Evolutionary conservation across 2,888 invertebrate genomes (phyloP).

Genomic region (Microctonus brassicae): DNA sequence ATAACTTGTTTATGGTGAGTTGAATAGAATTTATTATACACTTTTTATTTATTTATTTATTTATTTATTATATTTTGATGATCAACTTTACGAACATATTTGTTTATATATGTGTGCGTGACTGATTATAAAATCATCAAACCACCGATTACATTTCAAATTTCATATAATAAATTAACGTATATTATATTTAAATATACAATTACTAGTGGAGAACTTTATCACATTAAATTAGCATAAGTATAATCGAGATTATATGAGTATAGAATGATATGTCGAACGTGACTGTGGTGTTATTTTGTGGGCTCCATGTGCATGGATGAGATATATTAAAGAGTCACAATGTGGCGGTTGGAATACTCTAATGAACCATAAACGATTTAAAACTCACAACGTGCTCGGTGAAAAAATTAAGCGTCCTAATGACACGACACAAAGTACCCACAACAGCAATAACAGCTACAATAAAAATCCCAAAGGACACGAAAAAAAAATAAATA

Average conservation of each 20-base stretch:
- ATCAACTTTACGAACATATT: too few relatives aligned
- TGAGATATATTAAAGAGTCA: not conserved
- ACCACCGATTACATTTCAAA: conserved; percentile 42
- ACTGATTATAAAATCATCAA: not conserved
- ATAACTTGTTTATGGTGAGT: too few relatives aligned
- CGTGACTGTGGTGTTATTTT: not conserved
- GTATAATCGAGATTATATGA: conserved; percentile 30
- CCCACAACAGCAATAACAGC: not conserved
- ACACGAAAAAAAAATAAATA: not conserved
- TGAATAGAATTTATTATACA: too few relatives aligned
- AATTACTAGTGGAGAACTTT: conserved; percentile 36
- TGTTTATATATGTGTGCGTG: not conserved
- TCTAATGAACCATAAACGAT: conserved; percentile 17
- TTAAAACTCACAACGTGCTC: conserved; percentile 1
- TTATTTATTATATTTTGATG: not conserved
- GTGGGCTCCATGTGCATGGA: not conserved
- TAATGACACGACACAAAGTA: conserved; percentile 20
- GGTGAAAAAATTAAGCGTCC: conserved; percentile 7
- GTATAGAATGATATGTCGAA: conserved; percentile 11
- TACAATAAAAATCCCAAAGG: not conserved
- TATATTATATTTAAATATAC: conserved; percentile 41
- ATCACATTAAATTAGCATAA: conserved; percentile 42
- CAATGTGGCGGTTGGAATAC: conserved; percentile 5
- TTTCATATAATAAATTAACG: conserved; percentile 50
- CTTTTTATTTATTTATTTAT: too few relatives aligned